Conservation (phyloP, 2,888 invertebrate species). For the Loripinus fragilis region DNA sequence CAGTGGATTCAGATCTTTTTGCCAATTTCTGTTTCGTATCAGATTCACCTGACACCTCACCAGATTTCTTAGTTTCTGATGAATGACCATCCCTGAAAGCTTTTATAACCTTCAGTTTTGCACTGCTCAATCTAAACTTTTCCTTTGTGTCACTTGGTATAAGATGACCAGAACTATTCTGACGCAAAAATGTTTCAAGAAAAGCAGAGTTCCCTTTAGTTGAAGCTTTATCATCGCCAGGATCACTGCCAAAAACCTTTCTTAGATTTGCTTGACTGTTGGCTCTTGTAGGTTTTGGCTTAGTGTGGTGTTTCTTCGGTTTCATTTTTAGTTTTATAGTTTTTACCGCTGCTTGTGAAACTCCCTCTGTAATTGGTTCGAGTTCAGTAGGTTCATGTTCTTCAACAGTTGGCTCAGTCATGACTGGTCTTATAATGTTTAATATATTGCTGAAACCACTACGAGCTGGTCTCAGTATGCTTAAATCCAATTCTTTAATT, state of each 20-base stretch:
- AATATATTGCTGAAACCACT: not conserved
- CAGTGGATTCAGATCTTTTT: not conserved
- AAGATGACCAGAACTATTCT: not conserved
- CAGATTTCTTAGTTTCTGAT: not conserved
- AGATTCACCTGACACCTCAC: not conserved
- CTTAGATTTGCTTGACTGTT: slow-evolving; percentile 4
- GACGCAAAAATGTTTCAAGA: not conserved
- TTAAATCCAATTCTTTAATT: not conserved
- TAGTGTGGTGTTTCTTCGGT: not conserved
- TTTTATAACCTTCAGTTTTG: not conserved
- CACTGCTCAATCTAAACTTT: not conserved
- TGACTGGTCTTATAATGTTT: not conserved
- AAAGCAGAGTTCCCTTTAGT: not conserved
- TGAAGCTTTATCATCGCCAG: not conserved
- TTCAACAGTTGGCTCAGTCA: not conserved
- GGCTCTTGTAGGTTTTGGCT: not conserved
- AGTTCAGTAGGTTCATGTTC: not conserved
- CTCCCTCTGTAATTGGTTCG: not conserved
- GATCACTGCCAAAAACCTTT: not conserved
- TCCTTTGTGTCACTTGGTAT: not conserved
- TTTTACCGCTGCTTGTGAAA: not conserved
- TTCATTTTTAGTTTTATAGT: slow-evolving; percentile 1
- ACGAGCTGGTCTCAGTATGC: not conserved
- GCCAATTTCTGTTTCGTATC: not conserved
- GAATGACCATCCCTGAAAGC: not conserved